These are phyloP conservation scores for Liparis tanakae DNA, from an alignment of 2,797 vertebrate species.

Conservation along the genomic window DNA sequence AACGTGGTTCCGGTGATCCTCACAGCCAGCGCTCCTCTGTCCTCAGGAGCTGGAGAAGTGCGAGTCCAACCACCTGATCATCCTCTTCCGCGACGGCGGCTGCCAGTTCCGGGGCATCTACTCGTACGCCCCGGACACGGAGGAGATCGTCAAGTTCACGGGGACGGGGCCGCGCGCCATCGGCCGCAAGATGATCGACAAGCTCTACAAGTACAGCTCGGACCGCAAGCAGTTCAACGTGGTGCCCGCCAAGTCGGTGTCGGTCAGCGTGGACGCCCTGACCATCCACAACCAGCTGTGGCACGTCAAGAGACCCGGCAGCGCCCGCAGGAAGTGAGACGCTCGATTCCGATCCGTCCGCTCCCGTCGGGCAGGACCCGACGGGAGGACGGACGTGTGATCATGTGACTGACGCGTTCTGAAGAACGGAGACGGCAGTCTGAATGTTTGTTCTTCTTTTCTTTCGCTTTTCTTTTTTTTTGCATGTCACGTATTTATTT, in stretches of 20 bases:
- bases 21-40: background rate
- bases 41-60: slow-evolving; percentile 94
- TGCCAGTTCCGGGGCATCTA: slow-evolving; percentile 97
- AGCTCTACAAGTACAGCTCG: slow-evolving; percentile 96
- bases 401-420: slow-evolving; percentile 20
- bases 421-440: slow-evolving; percentile 13
- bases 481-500: slow-evolving; percentile 77
- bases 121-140: slow-evolving; percentile 92
- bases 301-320: slow-evolving; percentile 92
- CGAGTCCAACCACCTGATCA: slow-evolving; percentile 98
- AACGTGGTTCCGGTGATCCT: too few species aligned
- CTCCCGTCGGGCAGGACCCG: slow-evolving; percentile 72
- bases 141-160: slow-evolving; percentile 93
- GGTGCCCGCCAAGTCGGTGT: slow-evolving; percentile 96
- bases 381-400: slow-evolving; percentile 32
- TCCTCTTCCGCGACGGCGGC: slow-evolving; percentile 95
- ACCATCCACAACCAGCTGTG: slow-evolving; percentile 97
- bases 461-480: slow-evolving; percentile 65
- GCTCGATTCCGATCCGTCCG: slow-evolving; percentile 32
- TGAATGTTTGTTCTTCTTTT: slow-evolving; percentile 39
- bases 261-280: slow-evolving; percentile 94
- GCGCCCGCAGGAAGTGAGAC: slow-evolving; percentile 86
- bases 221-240: slow-evolving; percentile 96
- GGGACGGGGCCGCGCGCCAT: slow-evolving; percentile 92
- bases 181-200: slow-evolving; percentile 96